Conservation (phyloP, 2,888 invertebrate genomes). For the Acheta domesticus region DNA sequence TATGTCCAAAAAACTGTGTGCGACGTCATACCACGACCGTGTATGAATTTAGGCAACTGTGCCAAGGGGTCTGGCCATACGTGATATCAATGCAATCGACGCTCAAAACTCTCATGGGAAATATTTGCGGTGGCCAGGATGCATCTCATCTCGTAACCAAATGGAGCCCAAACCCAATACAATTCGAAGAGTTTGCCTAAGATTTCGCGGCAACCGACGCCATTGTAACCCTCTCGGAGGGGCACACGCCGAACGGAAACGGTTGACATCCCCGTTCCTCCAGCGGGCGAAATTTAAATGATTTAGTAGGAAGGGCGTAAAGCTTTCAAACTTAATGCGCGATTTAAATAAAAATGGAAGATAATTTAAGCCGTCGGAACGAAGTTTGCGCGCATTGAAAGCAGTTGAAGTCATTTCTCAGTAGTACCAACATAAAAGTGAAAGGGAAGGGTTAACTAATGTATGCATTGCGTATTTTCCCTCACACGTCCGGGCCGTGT, state of each 20-base stretch:
- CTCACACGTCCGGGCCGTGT: slow-evolving; percentile 4
- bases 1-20: too few relatives aligned
- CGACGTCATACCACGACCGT: too few relatives aligned
- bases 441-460: slow-evolving; percentile 18
- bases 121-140: too few relatives aligned
- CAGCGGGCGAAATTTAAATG: slow-evolving; percentile 11
- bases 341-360: slow-evolving; percentile 18
- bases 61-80: too few relatives aligned
- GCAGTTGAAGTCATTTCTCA: slow-evolving; percentile 1
- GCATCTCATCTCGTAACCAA: too few relatives aligned
- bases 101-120: too few relatives aligned
- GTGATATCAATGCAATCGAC: too few relatives aligned
- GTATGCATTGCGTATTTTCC: slow-evolving; percentile 18
- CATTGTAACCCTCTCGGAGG: too few relatives aligned
- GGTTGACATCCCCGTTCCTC: slow-evolving; percentile 18
- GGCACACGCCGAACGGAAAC: not conserved
- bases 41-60: too few relatives aligned
- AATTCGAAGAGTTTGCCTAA: too few relatives aligned
- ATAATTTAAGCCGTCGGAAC: slow-evolving; percentile 10
- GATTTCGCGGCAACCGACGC: too few relatives aligned
- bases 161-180: too few relatives aligned
- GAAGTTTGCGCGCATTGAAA: slow-evolving; percentile 3
- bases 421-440: slow-evolving; percentile 10
- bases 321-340: slow-evolving; percentile 18
- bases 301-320: slow-evolving; percentile 7